Evolutionary conservation across 1,140 invertebrate genomes (phyloP).

Genomic region (Drosophila pectinifera): DNA sequence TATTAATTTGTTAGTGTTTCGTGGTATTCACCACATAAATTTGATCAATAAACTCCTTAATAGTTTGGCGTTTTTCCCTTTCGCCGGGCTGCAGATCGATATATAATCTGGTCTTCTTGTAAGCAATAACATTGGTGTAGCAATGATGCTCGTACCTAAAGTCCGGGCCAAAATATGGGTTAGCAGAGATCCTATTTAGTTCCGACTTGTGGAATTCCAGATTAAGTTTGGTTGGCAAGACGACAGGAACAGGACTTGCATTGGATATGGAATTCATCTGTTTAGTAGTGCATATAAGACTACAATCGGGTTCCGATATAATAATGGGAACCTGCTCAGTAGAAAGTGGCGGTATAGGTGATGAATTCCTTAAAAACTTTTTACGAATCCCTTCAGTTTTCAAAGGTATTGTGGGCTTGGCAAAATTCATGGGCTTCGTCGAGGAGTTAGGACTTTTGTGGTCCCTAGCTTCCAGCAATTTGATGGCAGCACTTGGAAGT

Average conservation of each 20-base stretch:
- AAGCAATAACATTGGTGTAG: constrained; percentile 1
- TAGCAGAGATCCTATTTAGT: too few species aligned
- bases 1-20: background rate
- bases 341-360: too few species aligned
- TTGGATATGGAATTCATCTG: background rate
- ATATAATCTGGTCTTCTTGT: background rate
- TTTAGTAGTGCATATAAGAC: too few species aligned
- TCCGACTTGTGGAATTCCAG: too few species aligned
- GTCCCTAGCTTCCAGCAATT: background rate
- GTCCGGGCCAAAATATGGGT: background rate
- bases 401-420: background rate
- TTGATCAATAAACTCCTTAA: background rate
- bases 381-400: background rate
- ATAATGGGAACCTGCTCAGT: background rate
- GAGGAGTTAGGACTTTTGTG: background rate
- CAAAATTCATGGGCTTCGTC: background rate
- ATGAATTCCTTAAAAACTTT: background rate
- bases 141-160: constrained; percentile 13
- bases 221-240: background rate
- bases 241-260: background rate
- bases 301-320: too few species aligned
- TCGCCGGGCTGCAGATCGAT: background rate
- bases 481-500: background rate
- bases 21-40: background rate
- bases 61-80: background rate